Evolutionary conservation across 2,888 invertebrate genomes (phyloP).

Genomic region (Acholoe squamosa): DNA sequence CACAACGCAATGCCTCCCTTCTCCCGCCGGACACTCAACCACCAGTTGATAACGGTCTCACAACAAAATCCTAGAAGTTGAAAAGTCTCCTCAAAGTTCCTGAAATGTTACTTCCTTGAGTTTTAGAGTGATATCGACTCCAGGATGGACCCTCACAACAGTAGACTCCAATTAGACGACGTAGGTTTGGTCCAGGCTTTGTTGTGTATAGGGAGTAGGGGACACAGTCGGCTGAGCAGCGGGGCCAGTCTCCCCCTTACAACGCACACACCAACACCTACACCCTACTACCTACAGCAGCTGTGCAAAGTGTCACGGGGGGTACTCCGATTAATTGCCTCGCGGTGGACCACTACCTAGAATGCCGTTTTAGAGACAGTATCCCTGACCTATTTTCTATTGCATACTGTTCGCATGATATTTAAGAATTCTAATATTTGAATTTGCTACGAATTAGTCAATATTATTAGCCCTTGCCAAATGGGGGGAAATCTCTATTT

Average conservation of each 20-base stretch:
- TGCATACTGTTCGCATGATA: no score
- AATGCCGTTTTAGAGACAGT: not conserved
- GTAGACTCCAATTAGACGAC: slow-evolving; percentile 16
- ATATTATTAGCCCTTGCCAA: no score
- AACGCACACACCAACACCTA: not conserved
- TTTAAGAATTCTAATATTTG: not conserved
- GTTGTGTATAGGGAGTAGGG: not conserved
- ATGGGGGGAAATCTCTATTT: not conserved
- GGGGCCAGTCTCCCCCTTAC: not conserved
- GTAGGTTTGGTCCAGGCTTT: not conserved
- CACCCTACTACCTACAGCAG: not conserved
- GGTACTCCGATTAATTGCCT: not conserved
- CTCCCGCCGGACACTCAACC: not conserved
- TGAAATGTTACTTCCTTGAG: not conserved
- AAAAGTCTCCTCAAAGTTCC: not conserved
- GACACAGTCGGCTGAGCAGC: slow-evolving; percentile 38
- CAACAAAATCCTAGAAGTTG: not conserved
- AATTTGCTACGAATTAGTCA: not conserved
- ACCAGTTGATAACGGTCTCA: slow-evolving; percentile 4
- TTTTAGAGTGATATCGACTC: not conserved
- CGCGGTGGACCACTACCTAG: slow-evolving; percentile 8
- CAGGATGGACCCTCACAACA: not conserved
- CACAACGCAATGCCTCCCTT: not conserved
- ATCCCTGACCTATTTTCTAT: no score
- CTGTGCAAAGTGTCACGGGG: slow-evolving; percentile 22